phyloP scores from a whole-genome alignment of 1,140 invertebrate species.

The Scaptomyza montana region DNA sequence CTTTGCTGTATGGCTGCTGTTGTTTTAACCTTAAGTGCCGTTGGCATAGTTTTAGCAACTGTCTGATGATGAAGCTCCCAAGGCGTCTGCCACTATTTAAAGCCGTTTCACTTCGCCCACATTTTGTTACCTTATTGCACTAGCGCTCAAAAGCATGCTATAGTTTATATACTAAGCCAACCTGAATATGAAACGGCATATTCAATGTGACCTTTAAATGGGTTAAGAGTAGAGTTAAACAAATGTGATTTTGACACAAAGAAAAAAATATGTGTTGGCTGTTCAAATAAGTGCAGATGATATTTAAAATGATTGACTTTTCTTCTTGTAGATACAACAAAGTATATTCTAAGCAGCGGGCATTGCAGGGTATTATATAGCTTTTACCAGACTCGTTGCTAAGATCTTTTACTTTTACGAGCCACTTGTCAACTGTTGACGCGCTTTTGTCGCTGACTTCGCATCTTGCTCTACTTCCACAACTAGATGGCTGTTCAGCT shows the following conservation, averaged over 20 bases:
- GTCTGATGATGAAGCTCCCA: constrained; percentile 48
- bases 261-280: too few relatives aligned
- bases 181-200: neutral
- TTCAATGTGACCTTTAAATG: neutral
- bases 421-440: constrained; percentile 76
- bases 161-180: constrained; percentile 18
- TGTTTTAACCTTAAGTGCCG: constrained; percentile 44
- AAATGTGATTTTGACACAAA: too few relatives aligned
- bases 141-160: constrained; percentile 51
- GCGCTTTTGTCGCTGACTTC: constrained; percentile 58
- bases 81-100: constrained; percentile 72
- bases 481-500: neutral
- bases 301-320: too few relatives aligned
- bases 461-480: constrained; percentile 33
- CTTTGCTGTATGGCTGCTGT: constrained; percentile 9
- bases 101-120: constrained; percentile 58
- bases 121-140: constrained; percentile 45
- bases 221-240: too few relatives aligned
- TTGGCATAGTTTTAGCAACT: constrained; percentile 69
- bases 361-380: constrained; percentile 4
- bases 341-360: neutral
- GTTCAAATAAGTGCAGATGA: too few relatives aligned
- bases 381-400: neutral
- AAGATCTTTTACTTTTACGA: constrained; percentile 21
- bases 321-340: too few relatives aligned